Conservation (phyloP, 2,888 invertebrate genomes). For the Synanthedon myopaeformis region DNA sequence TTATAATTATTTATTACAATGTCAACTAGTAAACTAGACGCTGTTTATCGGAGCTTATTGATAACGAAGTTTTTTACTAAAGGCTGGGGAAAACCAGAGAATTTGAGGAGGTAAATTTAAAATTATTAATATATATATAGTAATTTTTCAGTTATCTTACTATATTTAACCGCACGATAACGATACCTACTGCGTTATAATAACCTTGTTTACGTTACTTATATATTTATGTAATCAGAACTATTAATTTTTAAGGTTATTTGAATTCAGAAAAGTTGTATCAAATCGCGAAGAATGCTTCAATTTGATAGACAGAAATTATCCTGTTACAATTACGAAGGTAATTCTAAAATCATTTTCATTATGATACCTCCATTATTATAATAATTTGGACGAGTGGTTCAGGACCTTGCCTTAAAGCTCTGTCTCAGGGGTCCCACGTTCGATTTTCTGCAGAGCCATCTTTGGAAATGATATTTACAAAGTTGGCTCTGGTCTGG, state of each 20-base stretch:
- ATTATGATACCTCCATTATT: no score
- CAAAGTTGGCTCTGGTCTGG: no score
- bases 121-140: not conserved
- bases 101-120: constrained; percentile 78
- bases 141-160: not conserved
- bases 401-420: no score
- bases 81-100: constrained; percentile 96
- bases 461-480: no score
- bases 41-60: constrained; percentile 86
- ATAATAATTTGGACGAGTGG: no score
- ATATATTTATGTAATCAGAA: constrained; percentile 7
- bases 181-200: not conserved
- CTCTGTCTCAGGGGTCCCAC: no score
- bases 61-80: constrained; percentile 93
- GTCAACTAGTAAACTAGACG: constrained; percentile 77
- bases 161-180: no score
- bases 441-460: no score
- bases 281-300: constrained; percentile 86
- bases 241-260: constrained; percentile 76
- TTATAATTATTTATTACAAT: constrained; percentile 32
- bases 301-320: constrained; percentile 82
- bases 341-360: constrained; percentile 45
- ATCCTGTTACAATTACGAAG: constrained; percentile 89
- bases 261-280: constrained; percentile 89
- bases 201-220: constrained; percentile 5